Percentiles rank a stretch among this genome's conserved stretches.
These are phyloP conservation scores for Hypena proboscidalis DNA, from an alignment of 2,888 invertebrate genomes.

Conservation along the genomic window DNA sequence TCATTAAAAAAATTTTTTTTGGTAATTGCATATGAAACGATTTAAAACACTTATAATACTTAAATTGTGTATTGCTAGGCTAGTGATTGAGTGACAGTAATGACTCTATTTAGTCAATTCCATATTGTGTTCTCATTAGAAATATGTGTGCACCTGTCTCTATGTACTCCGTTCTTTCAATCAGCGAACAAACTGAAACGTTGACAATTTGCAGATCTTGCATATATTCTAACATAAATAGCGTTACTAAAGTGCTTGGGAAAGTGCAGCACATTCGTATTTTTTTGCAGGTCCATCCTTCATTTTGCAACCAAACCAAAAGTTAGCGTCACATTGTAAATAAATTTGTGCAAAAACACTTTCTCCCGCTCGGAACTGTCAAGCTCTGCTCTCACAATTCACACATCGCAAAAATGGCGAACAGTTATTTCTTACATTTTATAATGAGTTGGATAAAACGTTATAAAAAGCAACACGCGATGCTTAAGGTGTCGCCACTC, in stretches of 20 bases:
- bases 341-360: conserved; percentile 20
- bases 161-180: no score
- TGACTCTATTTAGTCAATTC: no score
- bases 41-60: no score
- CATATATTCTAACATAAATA: no score
- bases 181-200: no score
- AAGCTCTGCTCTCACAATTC: conserved; percentile 45
- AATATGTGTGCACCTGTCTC: no score
- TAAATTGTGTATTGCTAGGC: no score
- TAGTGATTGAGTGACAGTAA: no score
- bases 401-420: conserved; percentile 38
- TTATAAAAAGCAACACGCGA: conserved; percentile 50
- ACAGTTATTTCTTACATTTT: conserved; percentile 26
- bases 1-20: not conserved
- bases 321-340: conserved; percentile 6
- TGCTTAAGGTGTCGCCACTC: conserved; percentile 45
- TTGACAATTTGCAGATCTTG: no score
- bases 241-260: no score
- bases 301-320: conserved; percentile 13
- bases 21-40: not conserved
- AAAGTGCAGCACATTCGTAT: no score
- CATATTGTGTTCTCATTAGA: no score
- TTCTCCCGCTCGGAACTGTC: conserved; percentile 36
- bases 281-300: conserved; percentile 7
- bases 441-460: conserved; percentile 52